These are phyloP conservation scores for Apus apus DNA, from an alignment of 2,113 vertebrate species.

Conservation along the genomic window DNA sequence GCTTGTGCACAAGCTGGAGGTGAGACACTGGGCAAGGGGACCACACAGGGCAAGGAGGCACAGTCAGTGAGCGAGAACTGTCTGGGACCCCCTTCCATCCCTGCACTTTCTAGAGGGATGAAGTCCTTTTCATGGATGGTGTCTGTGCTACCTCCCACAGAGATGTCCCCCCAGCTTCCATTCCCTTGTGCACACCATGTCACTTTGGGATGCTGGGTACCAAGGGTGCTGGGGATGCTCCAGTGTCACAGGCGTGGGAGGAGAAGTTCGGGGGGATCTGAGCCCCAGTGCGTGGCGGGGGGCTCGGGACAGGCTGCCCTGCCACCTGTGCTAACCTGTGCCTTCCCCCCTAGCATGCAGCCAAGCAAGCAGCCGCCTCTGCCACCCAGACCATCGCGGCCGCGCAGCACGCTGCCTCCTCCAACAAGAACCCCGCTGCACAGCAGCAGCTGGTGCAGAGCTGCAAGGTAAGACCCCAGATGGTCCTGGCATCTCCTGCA, in stretches of 20 bases:
- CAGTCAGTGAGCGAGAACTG: rapidly evolving
- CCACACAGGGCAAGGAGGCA: background rate
- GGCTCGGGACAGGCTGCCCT: rapidly evolving
- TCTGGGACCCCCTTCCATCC: rapidly evolving
- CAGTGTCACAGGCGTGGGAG: background rate
- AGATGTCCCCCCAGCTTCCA: background rate
- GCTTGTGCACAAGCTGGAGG: conserved; percentile 95
- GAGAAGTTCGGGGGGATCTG: background rate
- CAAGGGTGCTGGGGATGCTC: rapidly evolving
- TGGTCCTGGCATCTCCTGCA: background rate
- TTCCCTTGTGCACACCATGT: rapidly evolving
- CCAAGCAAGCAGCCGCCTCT: conserved; percentile 92
- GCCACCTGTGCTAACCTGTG: background rate
- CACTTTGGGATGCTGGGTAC: background rate
- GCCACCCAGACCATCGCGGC: conserved; percentile 95
- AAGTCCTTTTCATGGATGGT: background rate
- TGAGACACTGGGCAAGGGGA: background rate
- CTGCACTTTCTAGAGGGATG: background rate
- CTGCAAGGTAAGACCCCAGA: conserved; percentile 86
- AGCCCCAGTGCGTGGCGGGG: rapidly evolving
- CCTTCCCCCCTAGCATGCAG: conserved; percentile 80
- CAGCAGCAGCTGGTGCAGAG: conserved; percentile 95
- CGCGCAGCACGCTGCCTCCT: conserved; percentile 87
- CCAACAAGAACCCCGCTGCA: conserved; percentile 90
- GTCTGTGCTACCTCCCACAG: rapidly evolving